Base-by-base conservation (phyloP, 2,888 invertebrate species). In the Lepidocyrtinus sp. region DNA sequence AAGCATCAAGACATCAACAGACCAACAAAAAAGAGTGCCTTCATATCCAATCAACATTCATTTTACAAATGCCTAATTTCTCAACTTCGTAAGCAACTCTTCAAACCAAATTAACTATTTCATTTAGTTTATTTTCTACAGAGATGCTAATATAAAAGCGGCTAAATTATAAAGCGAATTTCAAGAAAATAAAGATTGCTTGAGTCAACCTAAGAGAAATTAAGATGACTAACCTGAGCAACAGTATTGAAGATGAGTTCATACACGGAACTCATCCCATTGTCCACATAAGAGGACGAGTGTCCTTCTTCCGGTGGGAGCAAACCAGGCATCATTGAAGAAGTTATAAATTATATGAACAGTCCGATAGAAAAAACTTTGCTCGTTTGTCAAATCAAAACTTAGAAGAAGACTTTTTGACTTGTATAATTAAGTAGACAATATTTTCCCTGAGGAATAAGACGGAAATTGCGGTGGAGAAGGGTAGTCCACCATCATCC, bases 201-300 rank as follows among this genome's bases (percentile, higher is more conserved):
- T 64, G 5, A 36, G 12, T 36, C 12, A 36, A 36, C 36, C 36
- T 36, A 7, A 27, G 27, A 5, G 46, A 22, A 46, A 68, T 55
- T 27, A 12, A 36, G 36, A 36, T 65, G 27, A 78, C 82, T 81
- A 77, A 86, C 86, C 85, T 86, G 86, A 74, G 84, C 80, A 17
- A 85, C 86, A 69, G 85, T 83, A 61, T 84, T 83, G 71, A 86
- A 86, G 63, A 86, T 86, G 45, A 85, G 81, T 61, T 86, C 86
- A 73, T 78, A 78, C 45, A 78, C 69, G n/a, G 68, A 68, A 21
- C 78, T 78, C 72, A 78, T 78, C 59, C 77, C 77, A 45, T 77
- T 77, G 67, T 77, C 77, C 21, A 72, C 36, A 17, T 67, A 77
- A 15, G 46, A 45, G 77, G 77, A 67, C 77, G 77, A 71, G 22